These are phyloP conservation scores for Orientallactaga sibirica DNA, from an alignment of 2,797 vertebrate species.

Conservation along the genomic window DNA sequence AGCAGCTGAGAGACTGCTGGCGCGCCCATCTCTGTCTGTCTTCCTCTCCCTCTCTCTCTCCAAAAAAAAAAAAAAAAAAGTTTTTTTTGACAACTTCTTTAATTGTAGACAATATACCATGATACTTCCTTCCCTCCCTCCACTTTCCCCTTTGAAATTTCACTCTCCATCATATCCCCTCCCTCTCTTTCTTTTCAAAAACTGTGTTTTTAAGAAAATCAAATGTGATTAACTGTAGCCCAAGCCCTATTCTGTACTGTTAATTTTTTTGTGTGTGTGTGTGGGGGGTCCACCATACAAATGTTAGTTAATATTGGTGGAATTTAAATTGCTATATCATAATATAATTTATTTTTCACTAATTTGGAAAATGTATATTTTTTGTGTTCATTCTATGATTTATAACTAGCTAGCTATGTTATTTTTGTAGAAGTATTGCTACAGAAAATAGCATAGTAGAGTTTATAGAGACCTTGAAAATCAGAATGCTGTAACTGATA, in stretches of 20 bases:
- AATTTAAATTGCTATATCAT: slow-evolving; percentile 69
- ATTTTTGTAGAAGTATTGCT: slow-evolving; percentile 63
- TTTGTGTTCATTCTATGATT: slow-evolving; percentile 65
- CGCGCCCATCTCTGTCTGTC: too few species aligned
- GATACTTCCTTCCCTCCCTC: too few species aligned
- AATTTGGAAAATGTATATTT: slow-evolving; percentile 70
- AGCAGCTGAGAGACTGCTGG: too few species aligned
- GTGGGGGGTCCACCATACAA: slow-evolving; percentile 32
- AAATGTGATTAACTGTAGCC: slow-evolving; percentile 78
- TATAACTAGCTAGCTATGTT: slow-evolving; percentile 46
- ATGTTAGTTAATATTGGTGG: slow-evolving; percentile 71
- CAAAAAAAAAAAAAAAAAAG: too few species aligned
- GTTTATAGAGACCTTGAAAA: slow-evolving; percentile 65
- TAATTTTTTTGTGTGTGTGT: slow-evolving; percentile 61
- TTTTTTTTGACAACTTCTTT: too few species aligned
- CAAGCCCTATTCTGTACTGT: slow-evolving; percentile 81
- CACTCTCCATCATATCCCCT: too few species aligned
- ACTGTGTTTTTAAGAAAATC: slow-evolving; percentile 78
- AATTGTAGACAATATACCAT: too few species aligned
- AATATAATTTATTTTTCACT: slow-evolving; percentile 77
- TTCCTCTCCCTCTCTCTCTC: too few species aligned
- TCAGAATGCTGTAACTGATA: slow-evolving; percentile 52
- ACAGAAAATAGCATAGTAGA: slow-evolving; percentile 63
- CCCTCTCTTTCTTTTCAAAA: too few species aligned
- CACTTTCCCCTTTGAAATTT: too few species aligned